Evolutionary conservation across 2,888 invertebrate species (phyloP), one percentile per base, ranked within the genome.

Genomic region (Apantesis nais): DNA sequence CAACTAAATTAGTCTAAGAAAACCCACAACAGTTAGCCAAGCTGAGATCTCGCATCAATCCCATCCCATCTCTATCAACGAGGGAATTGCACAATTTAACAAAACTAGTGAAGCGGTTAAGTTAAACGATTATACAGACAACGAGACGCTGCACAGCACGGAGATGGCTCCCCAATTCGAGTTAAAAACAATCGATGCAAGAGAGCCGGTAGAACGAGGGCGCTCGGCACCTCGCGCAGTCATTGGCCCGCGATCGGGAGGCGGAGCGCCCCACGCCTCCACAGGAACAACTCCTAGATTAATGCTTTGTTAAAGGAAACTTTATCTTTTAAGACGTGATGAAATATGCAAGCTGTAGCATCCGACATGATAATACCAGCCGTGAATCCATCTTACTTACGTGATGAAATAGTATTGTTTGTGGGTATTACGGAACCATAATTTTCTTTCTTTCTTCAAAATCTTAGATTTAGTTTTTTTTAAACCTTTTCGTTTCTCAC

Each of bases 231-330:
- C 60, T 62, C 69, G 74, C 66, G 66, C 74, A 76, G 82, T 82
- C 68, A 88, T 89, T 89, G 89, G 90, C 79, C 75, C 80, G 74
- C 61, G 73, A 65, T 58, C 67, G 52, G 72, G 68, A 78, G 86
- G 88, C 83, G 83, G 89, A 80, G 85, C 84, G 67, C 78, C 79
- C 76, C 84, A 77, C 89, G 89, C 89, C 88, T 85, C 79, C 81
- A 73, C 75, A 52, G 71, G 71, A 65, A 83, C 79, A 72, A 78
- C 81, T 83, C 81, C 81, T 86, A 88, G 86, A 86, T 86, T 84
- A 85, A 85, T 85, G 82, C 75, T 75, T 77, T 74, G 82, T 85
- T 78, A 81, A 77, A 76, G 77, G 72, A 77, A 76, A 70, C 74
- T 75, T 77, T 80, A 79, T 83, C 80, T 85, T 72, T 71, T 77